Evolutionary conservation across 2,113 vertebrate species (phyloP).

Genomic region (Neoarius graeffei): DNA sequence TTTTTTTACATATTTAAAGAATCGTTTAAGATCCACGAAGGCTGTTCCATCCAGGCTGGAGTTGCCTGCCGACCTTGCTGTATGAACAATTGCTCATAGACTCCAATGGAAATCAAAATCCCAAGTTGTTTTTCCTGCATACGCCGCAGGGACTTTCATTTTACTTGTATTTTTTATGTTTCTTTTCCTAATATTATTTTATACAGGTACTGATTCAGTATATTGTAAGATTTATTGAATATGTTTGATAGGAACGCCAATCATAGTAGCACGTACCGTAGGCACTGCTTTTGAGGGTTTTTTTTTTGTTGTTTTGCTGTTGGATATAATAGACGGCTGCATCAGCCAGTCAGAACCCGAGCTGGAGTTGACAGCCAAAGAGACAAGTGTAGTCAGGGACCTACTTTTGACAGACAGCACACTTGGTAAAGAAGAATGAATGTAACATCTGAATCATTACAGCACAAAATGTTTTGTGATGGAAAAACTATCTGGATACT

Average conservation of each 20-base stretch:
- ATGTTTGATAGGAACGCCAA: conserved; percentile 38
- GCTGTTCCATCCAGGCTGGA: conserved; percentile 19
- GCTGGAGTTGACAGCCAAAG: conserved; percentile 65
- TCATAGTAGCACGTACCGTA: conserved; percentile 45
- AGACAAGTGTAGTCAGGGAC: conserved; percentile 56
- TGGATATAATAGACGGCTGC: conserved; percentile 70
- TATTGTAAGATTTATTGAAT: conserved; percentile 35
- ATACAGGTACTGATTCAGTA: conserved; percentile 51
- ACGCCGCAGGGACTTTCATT: conserved; percentile 30
- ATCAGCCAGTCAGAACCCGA: conserved; percentile 69
- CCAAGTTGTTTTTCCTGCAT: neutral
- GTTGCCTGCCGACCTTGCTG: conserved; percentile 13
- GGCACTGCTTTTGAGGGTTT: conserved; percentile 33
- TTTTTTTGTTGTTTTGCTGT: conserved; percentile 37
- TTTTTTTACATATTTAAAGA: conserved; percentile 17
- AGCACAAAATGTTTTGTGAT: conserved; percentile 53
- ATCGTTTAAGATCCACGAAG: conserved; percentile 7
- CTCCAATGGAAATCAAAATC: conserved; percentile 22
- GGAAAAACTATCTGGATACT: conserved; percentile 8
- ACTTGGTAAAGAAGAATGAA: conserved; percentile 54
- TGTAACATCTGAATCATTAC: conserved; percentile 35
- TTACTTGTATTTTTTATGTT: conserved; percentile 33
- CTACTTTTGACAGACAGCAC: conserved; percentile 51
- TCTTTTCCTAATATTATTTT: conserved; percentile 52
- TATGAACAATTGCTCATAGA: conserved; percentile 20